phyloP scores from a whole-genome alignment of 2,797 vertebrate species.

The Hydrophis major region DNA sequence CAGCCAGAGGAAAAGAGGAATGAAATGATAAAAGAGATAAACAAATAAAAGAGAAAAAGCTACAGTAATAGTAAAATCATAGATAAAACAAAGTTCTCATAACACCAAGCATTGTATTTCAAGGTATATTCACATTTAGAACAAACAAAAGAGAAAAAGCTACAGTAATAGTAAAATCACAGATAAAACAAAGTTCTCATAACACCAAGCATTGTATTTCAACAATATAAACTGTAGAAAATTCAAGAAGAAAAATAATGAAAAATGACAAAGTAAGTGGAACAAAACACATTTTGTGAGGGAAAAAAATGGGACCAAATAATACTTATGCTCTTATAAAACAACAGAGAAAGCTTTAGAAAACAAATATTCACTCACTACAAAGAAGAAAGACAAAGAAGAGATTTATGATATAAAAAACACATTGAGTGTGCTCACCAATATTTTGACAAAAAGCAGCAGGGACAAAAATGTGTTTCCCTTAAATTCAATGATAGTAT shows the following conservation, averaged over 20 bases:
- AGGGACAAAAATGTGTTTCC: neutral
- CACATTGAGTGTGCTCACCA: neutral
- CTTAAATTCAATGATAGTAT: neutral
- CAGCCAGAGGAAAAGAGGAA: neutral
- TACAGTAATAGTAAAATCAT: neutral
- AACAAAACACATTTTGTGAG: neutral
- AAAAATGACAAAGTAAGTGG: neutral
- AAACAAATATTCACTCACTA: neutral
- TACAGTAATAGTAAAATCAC: neutral
- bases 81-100: neutral
- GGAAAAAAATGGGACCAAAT: neutral
- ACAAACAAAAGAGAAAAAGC: neutral
- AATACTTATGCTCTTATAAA: neutral
- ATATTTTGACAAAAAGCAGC: neutral
- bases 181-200: neutral
- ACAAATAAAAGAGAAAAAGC: neutral
- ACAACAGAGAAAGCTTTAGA: neutral
- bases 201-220: neutral
- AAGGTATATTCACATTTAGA: neutral
- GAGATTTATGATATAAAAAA: neutral
- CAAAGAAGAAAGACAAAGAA: neutral
- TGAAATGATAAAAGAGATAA: neutral
- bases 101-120: neutral
- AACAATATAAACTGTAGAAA: neutral
- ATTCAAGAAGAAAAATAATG: neutral